These are phyloP conservation scores for Temnothorax rugatulus DNA, from an alignment of 2,888 invertebrate species.

Conservation along the genomic window DNA sequence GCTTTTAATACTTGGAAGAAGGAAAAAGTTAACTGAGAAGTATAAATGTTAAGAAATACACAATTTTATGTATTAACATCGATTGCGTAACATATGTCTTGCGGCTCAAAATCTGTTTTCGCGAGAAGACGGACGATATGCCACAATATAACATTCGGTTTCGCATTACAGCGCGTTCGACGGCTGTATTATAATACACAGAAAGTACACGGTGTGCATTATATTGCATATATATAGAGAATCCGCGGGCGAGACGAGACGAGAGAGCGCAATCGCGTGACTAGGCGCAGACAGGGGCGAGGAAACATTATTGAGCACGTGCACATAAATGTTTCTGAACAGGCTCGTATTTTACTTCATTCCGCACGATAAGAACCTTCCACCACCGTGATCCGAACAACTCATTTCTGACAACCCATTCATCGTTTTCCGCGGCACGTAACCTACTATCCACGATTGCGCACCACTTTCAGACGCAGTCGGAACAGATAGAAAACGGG, in stretches of 20 bases:
- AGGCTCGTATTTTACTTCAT: constrained; percentile 58
- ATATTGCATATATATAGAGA: constrained; percentile 40
- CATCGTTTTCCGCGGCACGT: constrained; percentile 54
- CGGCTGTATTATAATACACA: constrained; percentile 20
- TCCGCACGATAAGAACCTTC: constrained; percentile 55
- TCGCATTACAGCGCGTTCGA: constrained; percentile 27
- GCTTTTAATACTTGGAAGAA: background rate
- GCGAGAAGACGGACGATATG: constrained; percentile 4
- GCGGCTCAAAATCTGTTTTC: constrained; percentile 16
- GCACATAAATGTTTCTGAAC: constrained; percentile 58
- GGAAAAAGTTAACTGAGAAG: background rate
- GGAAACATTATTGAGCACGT: constrained; percentile 55
- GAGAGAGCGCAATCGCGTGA: constrained; percentile 55
- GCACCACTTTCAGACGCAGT: constrained; percentile 36
- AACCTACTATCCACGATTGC: constrained; percentile 47
- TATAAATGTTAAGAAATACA: background rate
- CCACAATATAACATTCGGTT: constrained; percentile 36
- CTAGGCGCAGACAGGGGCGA: constrained; percentile 48
- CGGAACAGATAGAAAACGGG: constrained; percentile 25
- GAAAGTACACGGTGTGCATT: constrained; percentile 34
- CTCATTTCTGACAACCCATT: constrained; percentile 58
- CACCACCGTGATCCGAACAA: constrained; percentile 53
- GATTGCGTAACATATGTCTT: background rate
- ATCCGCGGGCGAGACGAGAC: constrained; percentile 33
- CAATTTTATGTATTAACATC: background rate